phyloP scores from a whole-genome alignment of 2,113 vertebrate genomes.

The Isurus oxyrinchus region DNA sequence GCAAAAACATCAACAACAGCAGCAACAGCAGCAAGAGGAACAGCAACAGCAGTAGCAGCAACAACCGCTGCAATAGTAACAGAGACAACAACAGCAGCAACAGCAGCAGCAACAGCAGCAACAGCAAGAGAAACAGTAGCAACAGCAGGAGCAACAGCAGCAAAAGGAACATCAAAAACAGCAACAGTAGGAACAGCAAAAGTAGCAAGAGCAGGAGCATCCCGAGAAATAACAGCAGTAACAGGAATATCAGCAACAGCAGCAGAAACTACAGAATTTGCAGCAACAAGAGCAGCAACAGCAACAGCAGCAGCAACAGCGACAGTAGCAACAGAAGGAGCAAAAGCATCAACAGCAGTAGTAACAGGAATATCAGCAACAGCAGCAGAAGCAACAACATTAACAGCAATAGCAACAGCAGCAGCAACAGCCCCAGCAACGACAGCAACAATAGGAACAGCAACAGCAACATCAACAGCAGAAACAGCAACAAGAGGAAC shows the following conservation, averaged over 20 bases:
- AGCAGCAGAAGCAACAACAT: constrained; percentile 7
- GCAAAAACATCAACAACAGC: too few species aligned
- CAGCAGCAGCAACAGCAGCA: too few species aligned
- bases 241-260: not conserved
- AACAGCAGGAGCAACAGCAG: too few species aligned
- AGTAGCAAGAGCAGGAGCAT: too few species aligned
- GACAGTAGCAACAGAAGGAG: not conserved
- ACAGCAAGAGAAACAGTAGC: too few species aligned
- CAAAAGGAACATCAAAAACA: too few species aligned
- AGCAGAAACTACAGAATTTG: not conserved
- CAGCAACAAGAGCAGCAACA: not conserved
- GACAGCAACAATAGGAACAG: not conserved
- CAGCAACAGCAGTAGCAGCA: too few species aligned
- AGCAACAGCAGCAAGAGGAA: too few species aligned
- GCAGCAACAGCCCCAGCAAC: not conserved
- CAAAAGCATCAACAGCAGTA: not conserved
- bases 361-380: not conserved
- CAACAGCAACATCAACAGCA: too few species aligned
- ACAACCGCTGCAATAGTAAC: not conserved
- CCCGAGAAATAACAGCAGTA: too few species aligned
- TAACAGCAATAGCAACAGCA: not conserved
- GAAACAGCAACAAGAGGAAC: too few species aligned
- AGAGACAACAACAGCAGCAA: not conserved
- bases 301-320: not conserved
- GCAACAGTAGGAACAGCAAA: too few species aligned